Evolutionary conservation across 2,888 invertebrate genomes (phyloP), one percentile per base, ranked within the genome.

Genomic region (Mamestra brassicae): DNA sequence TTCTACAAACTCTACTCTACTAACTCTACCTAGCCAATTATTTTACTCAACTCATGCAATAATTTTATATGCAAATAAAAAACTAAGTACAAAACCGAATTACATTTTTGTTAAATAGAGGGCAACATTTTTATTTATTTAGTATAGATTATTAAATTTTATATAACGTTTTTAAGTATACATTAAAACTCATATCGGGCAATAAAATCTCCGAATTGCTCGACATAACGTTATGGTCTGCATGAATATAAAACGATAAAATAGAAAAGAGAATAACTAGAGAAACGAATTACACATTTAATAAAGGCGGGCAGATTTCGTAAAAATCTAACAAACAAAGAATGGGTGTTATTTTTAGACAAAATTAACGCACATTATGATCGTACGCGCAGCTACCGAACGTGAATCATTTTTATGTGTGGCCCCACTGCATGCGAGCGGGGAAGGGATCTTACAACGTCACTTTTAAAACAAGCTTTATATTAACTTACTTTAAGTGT

Each of bases 341-440:
- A 95, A 95, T 94, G 89, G 92, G 91, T 95, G 94, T 93, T 96
- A 96, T 96, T 95, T 95, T 95, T 94, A 95, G 95, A 94, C 94
- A 93, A 95, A 96, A 96, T 96, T 96, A 96, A 95, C 96, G 95
- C 94, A 94, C 93, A 94, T 95, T 95, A 95, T 91, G 93, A 93
- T 88, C 93, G 93, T 92, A 92, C 93, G 92, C 92, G 93, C 93
- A 90, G 93, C 91, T 92, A 90, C 92, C 92, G 90, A 90, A 91
- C 92, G 90, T 96, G 96, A 96, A 94, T 96, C 96, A 96, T 92
- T 90, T 84, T 85, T 80, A 80, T 88, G 89, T 83, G 85, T 55
- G 88, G 89, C 60, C 79, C 38, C 83, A 87, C 38, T 90, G 83
- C 42, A 3, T 87, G 92, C 91, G 92, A 57, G 26, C 60, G 8